Percentiles rank a stretch among this genome's conserved stretches.
Evolutionary conservation across 2,113 vertebrate species (phyloP).

Genomic region (Uropsilus gracilis): DNA sequence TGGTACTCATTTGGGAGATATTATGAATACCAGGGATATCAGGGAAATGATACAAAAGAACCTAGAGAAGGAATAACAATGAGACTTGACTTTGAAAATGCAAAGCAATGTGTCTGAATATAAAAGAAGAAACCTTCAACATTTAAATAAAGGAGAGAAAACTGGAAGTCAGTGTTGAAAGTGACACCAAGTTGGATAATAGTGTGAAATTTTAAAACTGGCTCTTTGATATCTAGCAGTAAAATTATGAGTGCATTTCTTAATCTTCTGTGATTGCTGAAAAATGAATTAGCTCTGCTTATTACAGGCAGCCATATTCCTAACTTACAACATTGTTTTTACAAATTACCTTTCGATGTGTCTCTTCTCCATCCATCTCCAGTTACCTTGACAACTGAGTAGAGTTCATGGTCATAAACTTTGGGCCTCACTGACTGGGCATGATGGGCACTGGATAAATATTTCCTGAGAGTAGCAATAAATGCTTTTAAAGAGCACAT

Average conservation of each 20-base stretch:
- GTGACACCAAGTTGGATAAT: constrained; percentile 68
- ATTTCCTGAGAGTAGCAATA: background rate
- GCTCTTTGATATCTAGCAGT: constrained; percentile 29
- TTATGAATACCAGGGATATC: constrained; percentile 76
- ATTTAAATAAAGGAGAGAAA: constrained; percentile 74
- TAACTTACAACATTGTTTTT: constrained; percentile 31
- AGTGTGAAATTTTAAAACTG: constrained; percentile 62
- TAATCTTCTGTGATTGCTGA: background rate
- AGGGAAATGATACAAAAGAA: constrained; percentile 78
- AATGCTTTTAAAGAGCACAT: background rate
- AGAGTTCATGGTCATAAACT: background rate
- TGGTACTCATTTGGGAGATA: constrained; percentile 80
- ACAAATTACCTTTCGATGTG: background rate
- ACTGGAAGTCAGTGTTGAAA: constrained; percentile 74
- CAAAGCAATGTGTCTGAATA: constrained; percentile 62
- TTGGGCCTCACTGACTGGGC: background rate
- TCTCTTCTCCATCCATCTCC: background rate
- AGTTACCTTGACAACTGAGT: background rate
- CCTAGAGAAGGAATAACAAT: constrained; percentile 77
- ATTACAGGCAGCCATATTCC: background rate
- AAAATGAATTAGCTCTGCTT: constrained; percentile 31
- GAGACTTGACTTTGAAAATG: constrained; percentile 80
- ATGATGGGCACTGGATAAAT: background rate
- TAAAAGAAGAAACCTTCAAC: constrained; percentile 68
- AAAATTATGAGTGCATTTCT: constrained; percentile 35